Percentiles rank a stretch among this genome's conserved stretches.
These are phyloP conservation scores for Myiozetetes cayanensis DNA, from an alignment of 2,113 vertebrate species.

Conservation along the genomic window DNA sequence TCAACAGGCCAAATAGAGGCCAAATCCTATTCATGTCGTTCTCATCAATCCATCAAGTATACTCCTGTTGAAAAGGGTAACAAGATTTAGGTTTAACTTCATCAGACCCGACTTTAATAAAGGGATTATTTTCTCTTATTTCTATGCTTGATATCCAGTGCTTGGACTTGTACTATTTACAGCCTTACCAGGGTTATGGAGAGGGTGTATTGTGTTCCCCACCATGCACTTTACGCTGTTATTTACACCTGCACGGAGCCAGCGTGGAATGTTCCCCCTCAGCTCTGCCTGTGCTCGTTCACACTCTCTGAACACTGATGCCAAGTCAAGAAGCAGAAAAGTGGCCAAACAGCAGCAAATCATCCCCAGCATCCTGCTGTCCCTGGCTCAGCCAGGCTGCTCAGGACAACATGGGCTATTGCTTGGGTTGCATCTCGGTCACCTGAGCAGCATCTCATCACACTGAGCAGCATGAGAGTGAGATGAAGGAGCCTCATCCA, in stretches of 20 bases:
- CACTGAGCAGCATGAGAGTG: fast-evolving
- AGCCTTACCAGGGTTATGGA: background rate
- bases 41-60: background rate
- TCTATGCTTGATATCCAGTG: background rate
- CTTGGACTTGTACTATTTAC: background rate
- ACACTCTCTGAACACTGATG: background rate
- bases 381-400: background rate
- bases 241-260: background rate
- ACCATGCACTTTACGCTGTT: background rate
- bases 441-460: background rate
- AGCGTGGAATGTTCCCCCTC: background rate
- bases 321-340: background rate
- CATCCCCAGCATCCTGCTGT: background rate
- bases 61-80: background rate
- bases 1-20: background rate
- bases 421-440: fast-evolving
- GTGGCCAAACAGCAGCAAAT: background rate
- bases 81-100: background rate
- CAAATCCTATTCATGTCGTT: background rate
- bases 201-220: background rate
- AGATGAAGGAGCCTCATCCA: background rate
- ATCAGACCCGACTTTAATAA: background rate
- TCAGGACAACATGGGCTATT: background rate
- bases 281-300: background rate
- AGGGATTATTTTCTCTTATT: background rate